A percentile compares a stretch with the other conserved stretches of the same genome.
Conservation (phyloP, 2,888 invertebrate genomes). For the Phasia obesa region DNA sequence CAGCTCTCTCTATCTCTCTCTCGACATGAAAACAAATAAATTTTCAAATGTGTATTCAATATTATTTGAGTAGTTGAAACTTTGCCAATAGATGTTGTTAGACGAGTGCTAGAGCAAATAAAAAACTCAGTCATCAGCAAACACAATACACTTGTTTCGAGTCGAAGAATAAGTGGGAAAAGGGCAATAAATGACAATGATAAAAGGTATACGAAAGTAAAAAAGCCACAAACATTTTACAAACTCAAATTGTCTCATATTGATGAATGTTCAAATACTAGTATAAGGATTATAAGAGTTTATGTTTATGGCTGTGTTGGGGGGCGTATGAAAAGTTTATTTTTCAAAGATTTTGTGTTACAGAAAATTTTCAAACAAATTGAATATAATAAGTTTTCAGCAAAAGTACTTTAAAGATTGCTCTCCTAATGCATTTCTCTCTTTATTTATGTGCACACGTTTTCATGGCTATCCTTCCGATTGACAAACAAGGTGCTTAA, state of each 20-base stretch:
- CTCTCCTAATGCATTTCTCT: background rate
- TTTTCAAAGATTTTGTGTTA: too few relatives aligned
- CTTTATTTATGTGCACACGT: background rate
- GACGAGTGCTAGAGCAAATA: constrained; percentile 15
- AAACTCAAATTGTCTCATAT: constrained; percentile 47
- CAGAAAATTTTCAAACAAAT: too few relatives aligned
- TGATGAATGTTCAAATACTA: constrained; percentile 41
- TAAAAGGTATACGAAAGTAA: background rate
- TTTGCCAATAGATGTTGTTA: constrained; percentile 46
- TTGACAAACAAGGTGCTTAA: constrained; percentile 68
- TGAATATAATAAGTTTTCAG: too few relatives aligned
- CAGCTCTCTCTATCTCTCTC: too few relatives aligned
- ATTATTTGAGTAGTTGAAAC: constrained; percentile 56
- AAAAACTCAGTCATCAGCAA: constrained; percentile 24
- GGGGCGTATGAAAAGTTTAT: background rate
- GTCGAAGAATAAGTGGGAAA: background rate
- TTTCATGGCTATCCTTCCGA: constrained; percentile 13
- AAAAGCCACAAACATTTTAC: constrained; percentile 48
- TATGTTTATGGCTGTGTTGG: background rate
- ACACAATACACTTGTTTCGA: too few relatives aligned
- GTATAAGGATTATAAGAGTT: constrained; percentile 1
- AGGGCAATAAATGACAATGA: background rate
- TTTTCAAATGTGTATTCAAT: constrained; percentile 49
- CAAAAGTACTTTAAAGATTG: too few relatives aligned
- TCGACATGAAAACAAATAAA: constrained; percentile 5